phyloP scores from a whole-genome alignment of 2,797 vertebrate species.

The Peromyscus melanophrys region DNA sequence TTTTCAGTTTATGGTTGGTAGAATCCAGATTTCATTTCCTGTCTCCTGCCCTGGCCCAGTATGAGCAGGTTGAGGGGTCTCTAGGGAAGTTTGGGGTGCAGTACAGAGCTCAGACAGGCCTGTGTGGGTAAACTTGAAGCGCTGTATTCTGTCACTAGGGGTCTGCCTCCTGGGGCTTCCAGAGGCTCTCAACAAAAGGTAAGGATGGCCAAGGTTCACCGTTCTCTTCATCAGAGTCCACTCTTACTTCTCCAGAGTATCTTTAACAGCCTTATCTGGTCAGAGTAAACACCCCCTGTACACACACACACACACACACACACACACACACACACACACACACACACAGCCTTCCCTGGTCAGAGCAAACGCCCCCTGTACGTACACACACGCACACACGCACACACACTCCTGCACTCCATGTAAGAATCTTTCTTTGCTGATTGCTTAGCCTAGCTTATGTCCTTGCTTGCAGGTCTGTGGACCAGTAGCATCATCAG shows the following conservation, averaged over 20 bases:
- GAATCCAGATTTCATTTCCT: not conserved
- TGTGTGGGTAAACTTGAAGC: not conserved
- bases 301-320: not conserved
- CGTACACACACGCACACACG: too few species aligned
- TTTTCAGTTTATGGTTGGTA: not conserved
- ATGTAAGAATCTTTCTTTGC: not conserved
- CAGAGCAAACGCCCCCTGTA: not conserved
- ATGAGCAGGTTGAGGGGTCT: not conserved
- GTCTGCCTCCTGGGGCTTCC: not conserved
- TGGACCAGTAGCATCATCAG: fast-evolving
- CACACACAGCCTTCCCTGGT: not conserved
- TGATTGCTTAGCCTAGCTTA: too few species aligned
- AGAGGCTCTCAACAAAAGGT: not conserved
- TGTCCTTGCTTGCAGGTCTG: not conserved
- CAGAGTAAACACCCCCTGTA: not conserved
- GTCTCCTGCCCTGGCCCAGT: not conserved
- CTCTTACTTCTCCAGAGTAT: not conserved
- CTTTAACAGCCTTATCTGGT: not conserved
- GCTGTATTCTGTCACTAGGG: fast-evolving
- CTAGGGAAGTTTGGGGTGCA: not conserved
- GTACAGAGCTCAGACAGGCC: not conserved
- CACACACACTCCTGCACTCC: not conserved
- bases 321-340: not conserved
- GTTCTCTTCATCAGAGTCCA: not conserved
- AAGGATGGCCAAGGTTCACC: too few species aligned